Conservation (phyloP, 2,888 invertebrate species). For the Campoplex nolae region DNA sequence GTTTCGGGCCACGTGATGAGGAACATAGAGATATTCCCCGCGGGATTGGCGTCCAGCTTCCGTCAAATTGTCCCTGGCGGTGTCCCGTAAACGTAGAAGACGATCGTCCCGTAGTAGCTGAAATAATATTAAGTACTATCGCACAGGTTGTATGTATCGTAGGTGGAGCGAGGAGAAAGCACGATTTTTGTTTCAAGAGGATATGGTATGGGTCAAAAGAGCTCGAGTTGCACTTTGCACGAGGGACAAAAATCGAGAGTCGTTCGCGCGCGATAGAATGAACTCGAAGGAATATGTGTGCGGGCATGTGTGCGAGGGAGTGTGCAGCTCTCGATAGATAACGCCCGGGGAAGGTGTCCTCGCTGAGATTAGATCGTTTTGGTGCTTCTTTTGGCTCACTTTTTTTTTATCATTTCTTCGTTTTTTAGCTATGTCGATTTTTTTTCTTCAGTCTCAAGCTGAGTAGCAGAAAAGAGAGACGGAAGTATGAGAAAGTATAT, state of each 20-base stretch:
- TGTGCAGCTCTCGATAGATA: slow-evolving; percentile 48
- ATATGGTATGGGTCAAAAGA: slow-evolving; percentile 11
- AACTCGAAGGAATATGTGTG: not conserved
- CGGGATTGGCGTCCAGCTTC: slow-evolving; percentile 87
- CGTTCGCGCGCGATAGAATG: slow-evolving; percentile 15
- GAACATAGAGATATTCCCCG: slow-evolving; percentile 87
- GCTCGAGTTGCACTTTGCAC: slow-evolving; percentile 45
- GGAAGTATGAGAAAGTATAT: slow-evolving; percentile 64
- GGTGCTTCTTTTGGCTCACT: slow-evolving; percentile 61
- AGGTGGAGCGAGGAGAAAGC: slow-evolving; percentile 27
- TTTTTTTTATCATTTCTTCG: slow-evolving; percentile 56
- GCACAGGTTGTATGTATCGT: slow-evolving; percentile 29
- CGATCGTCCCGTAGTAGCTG: slow-evolving; percentile 86
- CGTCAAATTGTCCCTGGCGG: slow-evolving; percentile 86
- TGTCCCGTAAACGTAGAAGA: slow-evolving; percentile 84
- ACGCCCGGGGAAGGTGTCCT: slow-evolving; percentile 53
- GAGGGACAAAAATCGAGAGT: slow-evolving; percentile 47
- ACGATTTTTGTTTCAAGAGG: slow-evolving; percentile 44
- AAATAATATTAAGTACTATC: slow-evolving; percentile 59
- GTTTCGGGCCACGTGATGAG: slow-evolving; percentile 87
- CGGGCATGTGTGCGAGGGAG: not conserved
- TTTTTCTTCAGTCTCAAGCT: slow-evolving; percentile 33
- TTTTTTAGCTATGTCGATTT: slow-evolving; percentile 29
- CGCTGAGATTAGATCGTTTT: slow-evolving; percentile 71
- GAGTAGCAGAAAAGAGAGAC: slow-evolving; percentile 61